Base-by-base conservation (phyloP, 2,797 vertebrate species). In the Pseudochirops cupreus region DNA sequence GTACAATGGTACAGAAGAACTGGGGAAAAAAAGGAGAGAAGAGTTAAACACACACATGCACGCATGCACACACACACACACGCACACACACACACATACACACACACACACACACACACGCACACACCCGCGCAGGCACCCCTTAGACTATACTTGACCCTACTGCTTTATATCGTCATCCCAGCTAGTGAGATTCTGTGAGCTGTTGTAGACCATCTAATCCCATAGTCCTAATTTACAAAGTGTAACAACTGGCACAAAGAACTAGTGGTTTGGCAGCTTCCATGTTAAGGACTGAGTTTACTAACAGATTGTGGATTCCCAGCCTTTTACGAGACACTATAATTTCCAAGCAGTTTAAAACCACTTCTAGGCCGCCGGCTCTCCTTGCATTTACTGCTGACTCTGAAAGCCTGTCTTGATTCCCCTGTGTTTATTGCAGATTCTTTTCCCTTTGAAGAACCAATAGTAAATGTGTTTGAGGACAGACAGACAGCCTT, bases 291-390 rank as follows among this genome's bases (percentile, higher is more conserved):
- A 96, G 53, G 95, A 89, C 0, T 90, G 90, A 4, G 1, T 96
- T 98, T 97, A 93, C 93, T 92, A 93, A 96, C 67, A 97, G 95
- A 95, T 24, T 93, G 95, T 93, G 91, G 55, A 93, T 98, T 97
- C 92, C 94, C 12, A 96, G 56, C n/a, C 56, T 7, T 97, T 92
- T 94, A 92, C 31, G 1, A 0, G 93, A 33, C 28, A 67, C n/a
- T 97, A 93, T 97, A 96, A 97, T 98, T 98, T 98, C 96, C 94
- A 97, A 92, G 62, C 92, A 95, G 74, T 95, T 96, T 93, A 92
- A 97, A 97, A 94, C 93, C 82, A 74, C 92, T 97, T 96, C 93
- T 96, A 95, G 82, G 10, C 52, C 92, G 24, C 92, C 54, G 31
- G 87, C 46, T 97, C 93, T 62, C 9, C 94, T 97, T 4, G 0